phyloP scores from a whole-genome alignment of 2,797 vertebrate species.

The Cirrhinus molitorella region DNA sequence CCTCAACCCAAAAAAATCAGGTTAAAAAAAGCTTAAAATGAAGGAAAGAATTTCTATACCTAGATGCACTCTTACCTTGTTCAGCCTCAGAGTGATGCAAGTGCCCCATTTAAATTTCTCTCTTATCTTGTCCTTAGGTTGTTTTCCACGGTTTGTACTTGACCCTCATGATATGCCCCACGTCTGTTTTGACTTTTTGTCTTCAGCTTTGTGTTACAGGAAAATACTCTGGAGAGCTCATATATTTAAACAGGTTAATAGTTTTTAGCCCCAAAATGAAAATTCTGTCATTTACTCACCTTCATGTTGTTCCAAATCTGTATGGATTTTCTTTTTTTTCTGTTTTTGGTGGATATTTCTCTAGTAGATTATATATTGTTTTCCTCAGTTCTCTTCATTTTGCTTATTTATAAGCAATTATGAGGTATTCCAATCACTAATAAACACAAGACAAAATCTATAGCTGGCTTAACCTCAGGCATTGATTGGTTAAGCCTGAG shows the following conservation, averaged over 20 bases:
- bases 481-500: slow-evolving; percentile 35
- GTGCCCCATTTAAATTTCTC: slow-evolving; percentile 6
- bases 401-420: slow-evolving; percentile 11
- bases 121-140: slow-evolving; percentile 18
- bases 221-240: background rate
- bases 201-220: background rate
- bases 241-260: background rate
- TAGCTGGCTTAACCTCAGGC: slow-evolving; percentile 9
- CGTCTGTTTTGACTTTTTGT: background rate
- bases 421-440: slow-evolving; percentile 8
- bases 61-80: slow-evolving; percentile 13
- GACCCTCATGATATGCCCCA: background rate
- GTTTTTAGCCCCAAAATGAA: background rate
- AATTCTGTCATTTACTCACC: background rate
- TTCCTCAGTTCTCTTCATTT: background rate
- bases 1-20: background rate
- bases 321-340: background rate
- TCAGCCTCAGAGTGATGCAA: slow-evolving; percentile 8
- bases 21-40: background rate
- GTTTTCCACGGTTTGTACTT: background rate
- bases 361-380: background rate
- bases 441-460: slow-evolving; percentile 14
- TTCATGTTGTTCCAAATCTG: background rate
- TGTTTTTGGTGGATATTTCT: too few species aligned
- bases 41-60: background rate